These are phyloP conservation scores for Lithophane ornitopus DNA, from an alignment of 2,888 invertebrate species.

Conservation along the genomic window DNA sequence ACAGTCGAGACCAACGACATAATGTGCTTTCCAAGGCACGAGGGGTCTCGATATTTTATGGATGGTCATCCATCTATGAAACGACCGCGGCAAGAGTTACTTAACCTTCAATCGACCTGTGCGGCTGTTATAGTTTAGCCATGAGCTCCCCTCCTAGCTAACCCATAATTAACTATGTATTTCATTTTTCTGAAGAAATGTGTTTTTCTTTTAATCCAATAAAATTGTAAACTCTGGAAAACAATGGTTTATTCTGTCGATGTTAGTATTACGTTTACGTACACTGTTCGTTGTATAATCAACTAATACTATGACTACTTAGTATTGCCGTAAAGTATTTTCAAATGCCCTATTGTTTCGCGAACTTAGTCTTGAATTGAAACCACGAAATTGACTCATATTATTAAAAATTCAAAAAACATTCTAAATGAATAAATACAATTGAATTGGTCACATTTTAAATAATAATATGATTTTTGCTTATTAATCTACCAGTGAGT, in stretches of 20 bases:
- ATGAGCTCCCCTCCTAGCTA: too few relatives aligned
- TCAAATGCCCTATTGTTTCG: slow-evolving; percentile 8
- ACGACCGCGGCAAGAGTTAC: too few relatives aligned
- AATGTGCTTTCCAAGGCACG: too few relatives aligned
- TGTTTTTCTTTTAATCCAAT: slow-evolving; percentile 5
- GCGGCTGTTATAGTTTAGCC: too few relatives aligned
- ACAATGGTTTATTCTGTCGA: slow-evolving; percentile 40
- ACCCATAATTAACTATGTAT: not conserved
- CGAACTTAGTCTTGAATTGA: not conserved
- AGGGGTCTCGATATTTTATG: too few relatives aligned
- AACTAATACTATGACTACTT: not conserved
- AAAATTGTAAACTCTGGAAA: not conserved
- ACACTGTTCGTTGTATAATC: not conserved
- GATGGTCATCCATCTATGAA: too few relatives aligned
- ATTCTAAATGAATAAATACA: not conserved
- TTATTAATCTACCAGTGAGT: too few relatives aligned
- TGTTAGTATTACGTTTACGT: not conserved
- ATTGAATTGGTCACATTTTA: not conserved
- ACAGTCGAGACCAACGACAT: too few relatives aligned
- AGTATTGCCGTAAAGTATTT: not conserved
- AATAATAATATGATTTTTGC: not conserved
- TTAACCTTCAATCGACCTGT: too few relatives aligned
- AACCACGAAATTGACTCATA: not conserved
- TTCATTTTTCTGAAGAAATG: not conserved
- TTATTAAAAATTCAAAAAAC: not conserved